phyloP scores from a whole-genome alignment of 2,888 invertebrate genomes.

The Phrixothrix hirtus region DNA sequence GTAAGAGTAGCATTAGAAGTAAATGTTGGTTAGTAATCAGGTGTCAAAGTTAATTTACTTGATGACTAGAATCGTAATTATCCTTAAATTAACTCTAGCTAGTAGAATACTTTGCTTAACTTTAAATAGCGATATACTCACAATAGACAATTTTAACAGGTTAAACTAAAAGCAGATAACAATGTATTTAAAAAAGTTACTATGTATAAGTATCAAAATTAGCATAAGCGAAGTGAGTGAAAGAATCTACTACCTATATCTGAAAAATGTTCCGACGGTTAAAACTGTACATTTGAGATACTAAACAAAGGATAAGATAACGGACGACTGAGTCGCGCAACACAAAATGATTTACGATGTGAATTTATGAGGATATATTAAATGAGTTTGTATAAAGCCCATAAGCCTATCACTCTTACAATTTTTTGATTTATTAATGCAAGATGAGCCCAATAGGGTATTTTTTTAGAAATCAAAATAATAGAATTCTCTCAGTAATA shows the following conservation, averaged over 20 bases:
- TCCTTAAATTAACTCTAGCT: too few relatives aligned
- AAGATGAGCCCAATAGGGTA: constrained; percentile 11
- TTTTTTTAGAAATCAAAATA: constrained; percentile 17
- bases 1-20: too few relatives aligned
- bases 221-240: background rate
- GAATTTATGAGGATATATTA: constrained; percentile 39
- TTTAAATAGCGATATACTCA: too few relatives aligned
- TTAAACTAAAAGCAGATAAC: background rate
- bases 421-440: constrained; percentile 38
- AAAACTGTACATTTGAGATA: constrained; percentile 25
- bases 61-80: too few relatives aligned
- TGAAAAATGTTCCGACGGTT: constrained; percentile 15
- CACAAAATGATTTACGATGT: constrained; percentile 38
- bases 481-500: constrained; percentile 7
- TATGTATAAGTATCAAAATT: background rate
- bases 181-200: background rate
- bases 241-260: constrained; percentile 9
- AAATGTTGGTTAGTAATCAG: too few relatives aligned
- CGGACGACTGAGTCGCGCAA: constrained; percentile 32
- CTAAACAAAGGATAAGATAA: constrained; percentile 34
- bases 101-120: too few relatives aligned
- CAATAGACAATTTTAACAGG: too few relatives aligned
- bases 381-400: constrained; percentile 40
- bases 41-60: too few relatives aligned
- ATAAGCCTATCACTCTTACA: constrained; percentile 36